Base-by-base conservation (phyloP, 2,888 invertebrate species). In the Xylota sylvarum region DNA sequence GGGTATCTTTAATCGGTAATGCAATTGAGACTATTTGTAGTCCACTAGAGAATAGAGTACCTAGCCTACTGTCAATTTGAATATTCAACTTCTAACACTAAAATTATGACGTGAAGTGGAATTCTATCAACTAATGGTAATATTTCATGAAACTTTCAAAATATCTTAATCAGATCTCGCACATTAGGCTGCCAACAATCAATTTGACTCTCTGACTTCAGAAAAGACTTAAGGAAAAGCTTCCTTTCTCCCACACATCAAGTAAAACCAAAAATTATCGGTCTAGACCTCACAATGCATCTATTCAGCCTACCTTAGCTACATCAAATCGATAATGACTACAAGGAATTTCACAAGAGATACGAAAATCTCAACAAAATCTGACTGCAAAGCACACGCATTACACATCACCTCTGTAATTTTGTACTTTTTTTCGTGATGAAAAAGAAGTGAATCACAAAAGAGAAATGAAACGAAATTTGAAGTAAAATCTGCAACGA, bases 391-490 rank as follows among this genome's bases (percentile, higher is more conserved):
- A n/a, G 19, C 73, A 65, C 58, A 58, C 19, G 14, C 60, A 48
- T 32, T 35, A 48, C 58, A 32, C 56, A 46, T 30, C 46, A 43
- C 17, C 46, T 23, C 32, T 55, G 27, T 55, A 10, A 3, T 19
- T 58, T 5, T 23, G 30, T 12, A 3, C 19, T 30, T 43, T 30
- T 23, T 55, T 74, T 14, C 5, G 6, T 56, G 27, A 30, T 14
- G 2, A 19, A 52, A 52, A 74, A 64, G 50, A 69, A 69, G 27
- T 77, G 69, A 78, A 60, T 78, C 78, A 69, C 78, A 55, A 43
- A 62, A 70, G 78, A 78, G 78, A 78, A 79, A 79, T 72, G 70
- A 70, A 78, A 62, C 35, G 50, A 62, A 79, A 70, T 70, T 64
- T 79, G 55, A 70, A 17, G 70, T 62, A 50, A 78, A 76, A 69